Evolutionary conservation across 2,797 vertebrate species (phyloP).

Genomic region (Sebastes steindachneri): DNA sequence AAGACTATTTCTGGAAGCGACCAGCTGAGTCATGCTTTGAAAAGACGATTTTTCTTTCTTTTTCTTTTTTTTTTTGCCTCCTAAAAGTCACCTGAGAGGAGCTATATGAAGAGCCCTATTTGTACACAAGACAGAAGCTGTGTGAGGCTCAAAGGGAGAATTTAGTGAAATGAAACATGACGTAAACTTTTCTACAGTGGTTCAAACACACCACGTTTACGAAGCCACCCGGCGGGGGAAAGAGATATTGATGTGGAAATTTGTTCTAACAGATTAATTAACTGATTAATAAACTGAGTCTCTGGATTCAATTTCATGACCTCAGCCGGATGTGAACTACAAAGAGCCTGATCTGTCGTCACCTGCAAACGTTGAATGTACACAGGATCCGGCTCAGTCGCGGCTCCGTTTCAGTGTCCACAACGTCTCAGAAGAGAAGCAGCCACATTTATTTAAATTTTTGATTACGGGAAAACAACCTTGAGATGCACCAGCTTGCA

Average conservation of each 20-base stretch:
- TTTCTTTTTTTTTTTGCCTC: background rate
- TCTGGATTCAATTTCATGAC: too few relatives aligned
- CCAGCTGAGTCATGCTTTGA: background rate
- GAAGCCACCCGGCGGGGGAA: fast-evolving
- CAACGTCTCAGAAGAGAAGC: background rate
- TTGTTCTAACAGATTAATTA: background rate
- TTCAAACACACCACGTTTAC: background rate
- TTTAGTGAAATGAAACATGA: background rate
- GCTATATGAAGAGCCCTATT: background rate
- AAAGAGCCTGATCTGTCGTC: background rate
- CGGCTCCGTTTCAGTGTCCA: background rate
- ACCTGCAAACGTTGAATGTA: background rate
- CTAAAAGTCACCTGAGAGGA: background rate
- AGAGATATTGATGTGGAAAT: background rate
- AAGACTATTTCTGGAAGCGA: conserved; percentile 35
- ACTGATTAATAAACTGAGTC: background rate
- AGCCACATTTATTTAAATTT: background rate
- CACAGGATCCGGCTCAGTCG: background rate
- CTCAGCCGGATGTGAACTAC: too few relatives aligned
- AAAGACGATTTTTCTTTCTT: background rate
- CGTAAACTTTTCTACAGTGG: background rate
- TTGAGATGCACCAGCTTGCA: background rate
- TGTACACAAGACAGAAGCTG: background rate
- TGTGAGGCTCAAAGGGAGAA: background rate
- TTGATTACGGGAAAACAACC: background rate